Evolutionary conservation across 2,797 vertebrate species (phyloP).

Genomic region (Xiphophorus birchmanni): DNA sequence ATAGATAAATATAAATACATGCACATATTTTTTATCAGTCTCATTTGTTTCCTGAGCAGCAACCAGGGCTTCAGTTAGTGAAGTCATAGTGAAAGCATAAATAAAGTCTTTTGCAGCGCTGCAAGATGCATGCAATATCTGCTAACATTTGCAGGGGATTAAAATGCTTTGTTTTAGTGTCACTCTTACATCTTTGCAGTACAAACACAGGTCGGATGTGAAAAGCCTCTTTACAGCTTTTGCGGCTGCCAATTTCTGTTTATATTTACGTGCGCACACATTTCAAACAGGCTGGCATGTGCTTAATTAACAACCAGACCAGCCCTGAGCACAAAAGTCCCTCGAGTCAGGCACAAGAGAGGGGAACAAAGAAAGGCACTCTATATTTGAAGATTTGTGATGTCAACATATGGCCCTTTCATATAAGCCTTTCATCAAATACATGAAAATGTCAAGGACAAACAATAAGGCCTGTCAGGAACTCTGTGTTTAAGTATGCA

Average conservation of each 20-base stretch:
- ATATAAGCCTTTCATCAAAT: slow-evolving; percentile 64
- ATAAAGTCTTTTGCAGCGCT: neutral
- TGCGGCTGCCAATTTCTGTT: slow-evolving; percentile 36
- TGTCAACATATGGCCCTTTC: slow-evolving; percentile 64
- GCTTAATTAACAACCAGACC: slow-evolving; percentile 68
- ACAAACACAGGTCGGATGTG: slow-evolving; percentile 36
- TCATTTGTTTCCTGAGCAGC: neutral
- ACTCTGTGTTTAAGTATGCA: slow-evolving; percentile 11
- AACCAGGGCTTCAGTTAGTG: neutral
- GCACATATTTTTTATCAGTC: neutral
- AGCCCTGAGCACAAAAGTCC: slow-evolving; percentile 46
- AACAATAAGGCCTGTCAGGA: slow-evolving; percentile 50
- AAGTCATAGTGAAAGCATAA: neutral
- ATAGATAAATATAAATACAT: neutral
- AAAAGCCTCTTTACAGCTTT: slow-evolving; percentile 17
- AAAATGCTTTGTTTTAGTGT: slow-evolving; percentile 4
- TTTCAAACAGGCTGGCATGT: slow-evolving; percentile 53
- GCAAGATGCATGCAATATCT: slow-evolving; percentile 18
- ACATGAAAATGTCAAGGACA: slow-evolving; percentile 72
- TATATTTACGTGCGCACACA: slow-evolving; percentile 27
- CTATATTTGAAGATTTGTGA: slow-evolving; percentile 64
- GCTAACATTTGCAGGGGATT: slow-evolving; percentile 10
- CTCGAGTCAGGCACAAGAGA: slow-evolving; percentile 46
- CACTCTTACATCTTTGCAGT: slow-evolving; percentile 6
- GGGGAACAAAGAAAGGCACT: slow-evolving; percentile 62